Conservation (phyloP, 2,888 invertebrate genomes). For the Amphimallon solstitiale region DNA sequence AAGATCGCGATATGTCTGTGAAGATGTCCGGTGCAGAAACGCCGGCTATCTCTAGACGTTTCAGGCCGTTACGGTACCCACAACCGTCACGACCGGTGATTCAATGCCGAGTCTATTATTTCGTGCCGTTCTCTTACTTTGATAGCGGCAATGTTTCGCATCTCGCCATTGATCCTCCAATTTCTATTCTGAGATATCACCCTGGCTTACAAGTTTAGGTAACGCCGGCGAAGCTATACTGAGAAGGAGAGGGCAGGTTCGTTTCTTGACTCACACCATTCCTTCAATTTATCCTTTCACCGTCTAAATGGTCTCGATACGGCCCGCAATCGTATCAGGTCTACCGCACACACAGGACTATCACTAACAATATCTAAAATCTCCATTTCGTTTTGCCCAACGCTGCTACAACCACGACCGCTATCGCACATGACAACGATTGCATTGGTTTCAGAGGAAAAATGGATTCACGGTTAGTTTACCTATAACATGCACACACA, state of each 20-base stretch:
- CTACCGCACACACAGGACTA: slow-evolving; percentile 10
- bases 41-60: slow-evolving; percentile 7
- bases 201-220: slow-evolving; percentile 31
- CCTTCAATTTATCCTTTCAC: slow-evolving; percentile 23
- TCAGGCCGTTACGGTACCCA: slow-evolving; percentile 15
- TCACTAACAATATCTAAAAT: slow-evolving; percentile 18
- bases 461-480: slow-evolving; percentile 7
- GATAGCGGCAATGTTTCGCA: slow-evolving; percentile 29
- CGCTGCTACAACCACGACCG: not conserved
- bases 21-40: slow-evolving; percentile 25
- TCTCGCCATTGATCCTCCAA: slow-evolving; percentile 43
- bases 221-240: not conserved
- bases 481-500: too few relatives aligned
- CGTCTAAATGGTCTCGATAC: slow-evolving; percentile 22
- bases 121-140: slow-evolving; percentile 15
- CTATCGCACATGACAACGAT: not conserved
- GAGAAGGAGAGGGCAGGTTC: not conserved
- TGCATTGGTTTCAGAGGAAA: not conserved
- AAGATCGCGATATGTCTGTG: slow-evolving; percentile 19
- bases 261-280: slow-evolving; percentile 3
- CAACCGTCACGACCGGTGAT: slow-evolving; percentile 26
- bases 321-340: slow-evolving; percentile 22
- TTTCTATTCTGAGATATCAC: slow-evolving; percentile 40
- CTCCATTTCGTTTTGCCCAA: not conserved
- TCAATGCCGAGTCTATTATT: slow-evolving; percentile 31